Evolutionary conservation across 1,140 invertebrate species (phyloP), one percentile per base, ranked within the genome.

Genomic region (Rhagoletis pomonella): DNA sequence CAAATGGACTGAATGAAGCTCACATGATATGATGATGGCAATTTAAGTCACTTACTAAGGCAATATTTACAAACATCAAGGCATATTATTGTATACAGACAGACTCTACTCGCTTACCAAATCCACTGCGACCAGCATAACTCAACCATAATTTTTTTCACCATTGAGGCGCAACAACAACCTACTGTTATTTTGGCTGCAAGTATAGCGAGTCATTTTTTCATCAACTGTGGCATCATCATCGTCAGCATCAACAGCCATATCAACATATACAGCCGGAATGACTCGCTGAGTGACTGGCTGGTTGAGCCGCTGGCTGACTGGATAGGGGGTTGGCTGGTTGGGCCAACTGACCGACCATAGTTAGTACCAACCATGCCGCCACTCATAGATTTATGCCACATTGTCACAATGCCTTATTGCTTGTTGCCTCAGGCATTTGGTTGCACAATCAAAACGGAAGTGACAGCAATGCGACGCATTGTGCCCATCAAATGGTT

Each of bases 21-120:
- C 58, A 59, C 14, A 85, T 39, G 91, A 92, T 92, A 90, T 89
- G 90, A 90, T 89, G 90, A 89, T 89, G 91, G 91, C 90, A 92
- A 92, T 92, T 92, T 91, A 91, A 92, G 90, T 90, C 91, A 90
- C 90, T 86, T 87, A 88, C 69, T 69, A 10, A 12, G 9, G 29
- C 29, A 29, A 29, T 29, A 29, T 29, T 12, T 19, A 29, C 42
- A 55, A 64, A 86, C 29, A 67, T 12, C 9, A 29, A 55, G 55
- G 29, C 62, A 39, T 29, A 69, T n/a, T 47, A 69, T 42, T 55
- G 12, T 17, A n/a, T 44, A 84, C 2, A 0, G 44, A 84, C 2
- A 0, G 44, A n/a, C 55, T 3, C 19, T 5, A 6, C 3, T n/a
- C 5, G 9, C 44, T 10, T 55, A 14, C 44, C 14, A 55, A n/a